phyloP scores from a whole-genome alignment of 2,888 invertebrate species.

The Endotricha flammealis region DNA sequence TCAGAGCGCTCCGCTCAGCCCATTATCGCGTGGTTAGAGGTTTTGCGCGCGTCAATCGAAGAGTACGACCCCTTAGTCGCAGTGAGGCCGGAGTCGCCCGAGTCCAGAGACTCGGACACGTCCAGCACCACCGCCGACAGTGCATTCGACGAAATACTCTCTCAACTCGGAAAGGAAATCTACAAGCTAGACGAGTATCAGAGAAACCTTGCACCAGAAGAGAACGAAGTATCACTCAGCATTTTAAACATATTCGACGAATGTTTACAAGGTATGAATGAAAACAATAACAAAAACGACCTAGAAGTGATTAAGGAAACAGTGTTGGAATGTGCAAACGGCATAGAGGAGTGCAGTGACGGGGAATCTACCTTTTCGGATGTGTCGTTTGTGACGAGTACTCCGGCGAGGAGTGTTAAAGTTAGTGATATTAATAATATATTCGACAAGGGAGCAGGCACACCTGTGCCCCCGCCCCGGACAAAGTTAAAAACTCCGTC shows the following conservation, averaged over 20 bases:
- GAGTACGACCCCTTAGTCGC: constrained; percentile 65
- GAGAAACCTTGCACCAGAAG: constrained; percentile 44
- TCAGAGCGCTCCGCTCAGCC: constrained; percentile 52
- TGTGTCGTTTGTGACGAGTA: constrained; percentile 53
- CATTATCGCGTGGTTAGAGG: constrained; percentile 62
- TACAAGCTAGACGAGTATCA: constrained; percentile 69
- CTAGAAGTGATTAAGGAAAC: constrained; percentile 18
- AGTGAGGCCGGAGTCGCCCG: constrained; percentile 39
- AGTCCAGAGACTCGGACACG: constrained; percentile 29
- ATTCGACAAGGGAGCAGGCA: constrained; percentile 38
- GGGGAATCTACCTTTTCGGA: constrained; percentile 50
- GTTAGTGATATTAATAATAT: constrained; percentile 34
- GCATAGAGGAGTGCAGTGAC: constrained; percentile 45
- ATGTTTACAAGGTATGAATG: constrained; percentile 59
- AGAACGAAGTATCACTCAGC: constrained; percentile 56
- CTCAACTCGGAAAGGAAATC: constrained; percentile 68
- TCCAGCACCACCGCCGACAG: constrained; percentile 41
- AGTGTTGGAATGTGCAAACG: constrained; percentile 20
- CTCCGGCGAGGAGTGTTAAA: constrained; percentile 40
- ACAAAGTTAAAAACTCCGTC: constrained; percentile 45
- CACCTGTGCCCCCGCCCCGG: constrained; percentile 51
- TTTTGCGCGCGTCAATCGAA: constrained; percentile 55
- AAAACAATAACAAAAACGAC: constrained; percentile 27
- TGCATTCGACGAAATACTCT: constrained; percentile 70
- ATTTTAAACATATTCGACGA: constrained; percentile 71